A percentile compares a stretch with the other conserved stretches of the same genome.
Evolutionary conservation across 92 coral and sea anemone genomes (phyloP).

Genomic region (Diadumene lineata): DNA sequence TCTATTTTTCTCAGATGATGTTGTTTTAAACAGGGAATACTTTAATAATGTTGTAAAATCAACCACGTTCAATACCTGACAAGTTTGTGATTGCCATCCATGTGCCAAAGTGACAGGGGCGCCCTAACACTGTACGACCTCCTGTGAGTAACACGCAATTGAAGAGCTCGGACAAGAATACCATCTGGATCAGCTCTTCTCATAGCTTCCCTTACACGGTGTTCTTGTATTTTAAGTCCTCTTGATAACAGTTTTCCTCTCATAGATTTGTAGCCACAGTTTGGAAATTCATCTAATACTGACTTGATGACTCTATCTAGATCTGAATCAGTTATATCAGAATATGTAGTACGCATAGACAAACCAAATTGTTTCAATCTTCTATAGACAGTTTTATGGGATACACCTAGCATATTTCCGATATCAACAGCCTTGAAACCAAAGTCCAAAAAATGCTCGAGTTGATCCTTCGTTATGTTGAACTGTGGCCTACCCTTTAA

Average conservation of each 20-base stretch:
- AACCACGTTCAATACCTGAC: conserved; percentile 25
- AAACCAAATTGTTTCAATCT: conserved; percentile 55
- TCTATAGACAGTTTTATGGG: conserved; percentile 54
- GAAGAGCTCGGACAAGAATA: conserved; percentile 68
- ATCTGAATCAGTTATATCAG: conserved; percentile 46
- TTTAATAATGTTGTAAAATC: no score
- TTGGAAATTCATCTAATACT: conserved; percentile 59
- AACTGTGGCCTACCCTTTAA: conserved; percentile 50
- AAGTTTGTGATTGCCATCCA: conserved; percentile 58
- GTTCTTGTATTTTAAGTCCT: conserved; percentile 56
- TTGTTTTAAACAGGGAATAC: no score
- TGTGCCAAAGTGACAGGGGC: conserved; percentile 65
- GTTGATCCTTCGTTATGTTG: conserved; percentile 42
- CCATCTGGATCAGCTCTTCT: conserved; percentile 75
- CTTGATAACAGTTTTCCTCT: conserved; percentile 58
- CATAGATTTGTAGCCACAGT: conserved; percentile 66
- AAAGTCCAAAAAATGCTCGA: conserved; percentile 38
- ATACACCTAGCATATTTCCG: conserved; percentile 44
- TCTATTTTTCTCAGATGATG: not conserved
- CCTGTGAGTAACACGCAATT: conserved; percentile 61
- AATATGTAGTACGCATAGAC: conserved; percentile 53
- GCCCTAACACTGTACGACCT: conserved; percentile 57
- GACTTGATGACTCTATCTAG: conserved; percentile 43
- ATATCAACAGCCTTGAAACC: conserved; percentile 60
- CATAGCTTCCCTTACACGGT: conserved; percentile 56